Conservation (phyloP, 2,113 vertebrate genomes). For the Sylvilagus bachmani region DNA sequence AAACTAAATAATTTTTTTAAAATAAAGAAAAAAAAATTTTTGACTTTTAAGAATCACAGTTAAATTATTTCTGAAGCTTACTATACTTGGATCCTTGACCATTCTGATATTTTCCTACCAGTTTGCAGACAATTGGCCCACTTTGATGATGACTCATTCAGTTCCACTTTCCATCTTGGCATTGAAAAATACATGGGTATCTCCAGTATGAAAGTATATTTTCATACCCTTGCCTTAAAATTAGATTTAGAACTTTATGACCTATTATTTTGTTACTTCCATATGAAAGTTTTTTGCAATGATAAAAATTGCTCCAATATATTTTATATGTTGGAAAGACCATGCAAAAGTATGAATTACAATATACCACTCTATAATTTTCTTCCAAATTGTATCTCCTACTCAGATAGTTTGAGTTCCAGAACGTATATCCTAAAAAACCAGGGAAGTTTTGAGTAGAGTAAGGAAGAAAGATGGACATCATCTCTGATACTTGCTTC, state of each 20-base stretch:
- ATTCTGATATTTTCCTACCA: constrained; percentile 71
- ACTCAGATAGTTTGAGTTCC: neutral
- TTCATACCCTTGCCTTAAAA: constrained; percentile 64
- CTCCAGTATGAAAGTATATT: constrained; percentile 54
- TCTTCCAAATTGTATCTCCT: neutral
- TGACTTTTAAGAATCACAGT: constrained; percentile 69
- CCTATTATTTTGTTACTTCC: constrained; percentile 58
- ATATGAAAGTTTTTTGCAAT: constrained; percentile 26
- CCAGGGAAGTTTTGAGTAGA: neutral
- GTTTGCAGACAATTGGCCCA: constrained; percentile 71
- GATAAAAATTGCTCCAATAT: constrained; percentile 31
- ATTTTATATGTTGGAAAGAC: constrained; percentile 4
- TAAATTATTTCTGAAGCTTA: constrained; percentile 74
- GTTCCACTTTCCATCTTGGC: constrained; percentile 68
- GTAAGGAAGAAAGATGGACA: neutral
- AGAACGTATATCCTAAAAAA: neutral
- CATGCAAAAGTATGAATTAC: neutral
- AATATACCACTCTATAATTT: neutral
- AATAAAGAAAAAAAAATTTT: neutral
- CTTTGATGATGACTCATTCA: constrained; percentile 77
- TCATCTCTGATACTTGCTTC: neutral
- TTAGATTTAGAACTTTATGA: constrained; percentile 66
- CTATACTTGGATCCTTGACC: constrained; percentile 33
- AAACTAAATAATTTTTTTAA: no score
- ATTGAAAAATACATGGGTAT: constrained; percentile 62